Percentiles rank a stretch among this genome's conserved stretches.
These are phyloP conservation scores for Sympetrum striolatum DNA, from an alignment of 2,888 invertebrate genomes.

Conservation along the genomic window DNA sequence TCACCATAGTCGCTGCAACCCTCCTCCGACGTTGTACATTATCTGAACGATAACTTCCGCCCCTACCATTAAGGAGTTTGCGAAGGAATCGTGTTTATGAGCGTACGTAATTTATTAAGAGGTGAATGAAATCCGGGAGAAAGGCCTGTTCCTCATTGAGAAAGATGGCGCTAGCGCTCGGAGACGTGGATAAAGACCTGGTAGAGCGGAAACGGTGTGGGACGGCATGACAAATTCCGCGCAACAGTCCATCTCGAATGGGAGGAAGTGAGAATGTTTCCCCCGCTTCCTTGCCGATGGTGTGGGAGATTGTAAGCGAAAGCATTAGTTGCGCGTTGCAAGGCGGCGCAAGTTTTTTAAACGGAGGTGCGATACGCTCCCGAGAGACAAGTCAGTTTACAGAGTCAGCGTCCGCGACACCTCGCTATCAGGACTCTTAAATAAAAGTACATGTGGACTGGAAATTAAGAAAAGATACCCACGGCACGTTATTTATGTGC, in stretches of 20 bases:
- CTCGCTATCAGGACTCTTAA: too few species aligned
- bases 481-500: too few species aligned
- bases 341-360: not conserved
- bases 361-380: not conserved
- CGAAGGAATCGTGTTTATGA: not conserved
- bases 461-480: too few species aligned
- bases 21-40: not conserved
- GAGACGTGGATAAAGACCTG: not conserved
- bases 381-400: too few species aligned
- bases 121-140: not conserved
- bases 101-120: constrained; percentile 6
- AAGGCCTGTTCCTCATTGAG: not conserved
- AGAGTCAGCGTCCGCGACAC: too few species aligned
- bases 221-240: constrained; percentile 14
- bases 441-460: too few species aligned
- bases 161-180: not conserved
- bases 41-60: constrained; percentile 37
- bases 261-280: not conserved
- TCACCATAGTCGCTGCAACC: too few species aligned
- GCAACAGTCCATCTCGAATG: not conserved
- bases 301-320: not conserved
- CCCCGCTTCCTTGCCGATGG: not conserved
- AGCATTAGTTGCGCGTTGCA: not conserved
- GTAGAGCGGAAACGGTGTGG: not conserved
- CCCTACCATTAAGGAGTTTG: not conserved